These are phyloP conservation scores for Urocitellus parryii DNA, from an alignment of 2,113 vertebrate species.

Conservation along the genomic window DNA sequence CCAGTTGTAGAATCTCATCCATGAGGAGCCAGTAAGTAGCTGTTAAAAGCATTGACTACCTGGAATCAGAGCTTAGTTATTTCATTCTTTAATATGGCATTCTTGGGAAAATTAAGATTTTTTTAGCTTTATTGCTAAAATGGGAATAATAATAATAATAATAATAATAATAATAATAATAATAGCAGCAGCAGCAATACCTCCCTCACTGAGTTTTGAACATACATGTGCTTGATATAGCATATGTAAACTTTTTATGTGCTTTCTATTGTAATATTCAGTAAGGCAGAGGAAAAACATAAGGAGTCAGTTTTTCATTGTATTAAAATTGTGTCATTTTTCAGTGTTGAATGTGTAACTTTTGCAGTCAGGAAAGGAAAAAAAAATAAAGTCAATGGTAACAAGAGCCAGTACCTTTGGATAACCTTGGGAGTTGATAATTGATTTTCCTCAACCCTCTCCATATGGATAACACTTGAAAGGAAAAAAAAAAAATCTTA, in stretches of 20 bases:
- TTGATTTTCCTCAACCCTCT: neutral
- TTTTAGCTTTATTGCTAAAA: constrained; percentile 24
- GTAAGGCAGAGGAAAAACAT: neutral
- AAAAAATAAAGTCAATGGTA: neutral
- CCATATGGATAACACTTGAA: neutral
- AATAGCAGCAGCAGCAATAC: neutral
- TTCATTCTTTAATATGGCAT: neutral
- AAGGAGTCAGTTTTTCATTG: neutral
- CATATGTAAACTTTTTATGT: neutral
- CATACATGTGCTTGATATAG: neutral
- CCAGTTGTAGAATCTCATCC: neutral
- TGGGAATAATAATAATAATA: neutral
- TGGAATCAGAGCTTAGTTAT: neutral
- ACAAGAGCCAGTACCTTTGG: neutral
- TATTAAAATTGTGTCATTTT: neutral
- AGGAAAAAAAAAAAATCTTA: neutral
- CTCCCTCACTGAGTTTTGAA: neutral
- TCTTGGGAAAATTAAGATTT: neutral
- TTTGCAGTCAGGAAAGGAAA: neutral
- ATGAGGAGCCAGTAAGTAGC: neutral
- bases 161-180: neutral
- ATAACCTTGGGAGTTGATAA: neutral
- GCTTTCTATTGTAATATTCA: neutral
- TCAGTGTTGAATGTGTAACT: neutral
- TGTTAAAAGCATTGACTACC: neutral